phyloP scores from a whole-genome alignment of 2,888 invertebrate genomes.

The Epinotia ramella region DNA sequence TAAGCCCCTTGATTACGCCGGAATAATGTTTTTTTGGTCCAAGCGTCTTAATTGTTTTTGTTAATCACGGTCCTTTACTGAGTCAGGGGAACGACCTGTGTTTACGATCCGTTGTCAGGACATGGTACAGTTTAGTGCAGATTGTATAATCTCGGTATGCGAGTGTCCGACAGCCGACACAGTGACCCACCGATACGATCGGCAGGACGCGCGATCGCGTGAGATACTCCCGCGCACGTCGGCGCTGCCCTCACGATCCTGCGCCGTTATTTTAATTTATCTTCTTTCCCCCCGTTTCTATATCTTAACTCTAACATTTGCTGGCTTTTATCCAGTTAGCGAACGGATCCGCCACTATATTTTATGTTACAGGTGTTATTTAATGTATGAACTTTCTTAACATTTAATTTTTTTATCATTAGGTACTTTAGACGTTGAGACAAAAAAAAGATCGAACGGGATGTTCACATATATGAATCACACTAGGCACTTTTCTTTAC shows the following conservation, averaged over 20 bases:
- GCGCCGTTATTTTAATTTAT: constrained; percentile 58
- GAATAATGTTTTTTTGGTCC: constrained; percentile 9
- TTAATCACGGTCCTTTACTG: constrained; percentile 13
- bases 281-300: constrained; percentile 49
- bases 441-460: no score
- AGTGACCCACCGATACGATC: constrained; percentile 69
- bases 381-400: no score
- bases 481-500: no score
- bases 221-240: constrained; percentile 73
- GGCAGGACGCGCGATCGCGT: constrained; percentile 69
- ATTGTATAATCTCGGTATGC: constrained; percentile 52
- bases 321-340: constrained; percentile 28
- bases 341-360: background rate
- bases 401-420: no score
- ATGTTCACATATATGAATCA: no score
- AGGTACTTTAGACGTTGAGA: no score
- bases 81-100: background rate
- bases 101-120: constrained; percentile 34
- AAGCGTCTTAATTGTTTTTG: constrained; percentile 37
- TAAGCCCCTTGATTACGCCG: constrained; percentile 39
- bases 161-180: constrained; percentile 68
- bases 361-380: background rate
- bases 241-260: constrained; percentile 55
- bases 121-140: constrained; percentile 22
- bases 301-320: constrained; percentile 43